Conservation (phyloP, 2,888 invertebrate genomes). For the Stenoptilia bipunctidactyla region DNA sequence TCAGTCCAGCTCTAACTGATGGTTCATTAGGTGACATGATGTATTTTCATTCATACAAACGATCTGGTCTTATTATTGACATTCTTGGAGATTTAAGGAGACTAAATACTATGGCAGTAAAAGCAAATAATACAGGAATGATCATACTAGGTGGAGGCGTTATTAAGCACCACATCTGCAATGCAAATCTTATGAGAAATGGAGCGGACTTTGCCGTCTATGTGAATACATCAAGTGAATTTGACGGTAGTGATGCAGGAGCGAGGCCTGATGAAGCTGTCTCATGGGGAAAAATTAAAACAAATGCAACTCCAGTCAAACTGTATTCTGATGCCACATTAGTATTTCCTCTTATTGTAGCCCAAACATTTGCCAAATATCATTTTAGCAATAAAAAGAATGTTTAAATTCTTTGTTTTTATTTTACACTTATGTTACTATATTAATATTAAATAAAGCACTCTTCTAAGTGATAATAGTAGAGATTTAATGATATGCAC, state of each 20-base stretch:
- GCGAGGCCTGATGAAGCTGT: slow-evolving; percentile 98
- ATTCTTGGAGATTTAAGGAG: slow-evolving; percentile 92
- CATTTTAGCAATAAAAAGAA: slow-evolving; percentile 67
- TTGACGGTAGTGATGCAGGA: slow-evolving; percentile 98
- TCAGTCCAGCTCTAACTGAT: slow-evolving; percentile 97
- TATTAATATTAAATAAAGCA: too few species aligned
- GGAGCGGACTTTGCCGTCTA: slow-evolving; percentile 97
- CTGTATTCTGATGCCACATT: slow-evolving; percentile 94
- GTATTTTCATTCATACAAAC: slow-evolving; percentile 96
- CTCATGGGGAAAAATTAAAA: slow-evolving; percentile 98
- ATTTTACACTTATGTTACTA: too few species aligned
- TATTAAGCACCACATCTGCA: slow-evolving; percentile 99
- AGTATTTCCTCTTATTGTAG: slow-evolving; percentile 94
- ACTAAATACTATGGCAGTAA: slow-evolving; percentile 94
- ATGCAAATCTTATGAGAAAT: slow-evolving; percentile 99
- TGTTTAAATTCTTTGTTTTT: slow-evolving; percentile 32
- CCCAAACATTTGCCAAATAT: slow-evolving; percentile 93
- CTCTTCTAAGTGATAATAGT: too few species aligned
- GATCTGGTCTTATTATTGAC: slow-evolving; percentile 93
- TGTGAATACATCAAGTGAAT: slow-evolving; percentile 95
- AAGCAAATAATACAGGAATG: slow-evolving; percentile 94
- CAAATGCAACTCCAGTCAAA: slow-evolving; percentile 91
- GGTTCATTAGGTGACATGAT: slow-evolving; percentile 99
- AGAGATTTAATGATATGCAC: too few species aligned
- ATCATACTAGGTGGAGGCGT: slow-evolving; percentile 96